phyloP scores from a whole-genome alignment of 2,797 vertebrate genomes.

The Masticophis lateralis region DNA sequence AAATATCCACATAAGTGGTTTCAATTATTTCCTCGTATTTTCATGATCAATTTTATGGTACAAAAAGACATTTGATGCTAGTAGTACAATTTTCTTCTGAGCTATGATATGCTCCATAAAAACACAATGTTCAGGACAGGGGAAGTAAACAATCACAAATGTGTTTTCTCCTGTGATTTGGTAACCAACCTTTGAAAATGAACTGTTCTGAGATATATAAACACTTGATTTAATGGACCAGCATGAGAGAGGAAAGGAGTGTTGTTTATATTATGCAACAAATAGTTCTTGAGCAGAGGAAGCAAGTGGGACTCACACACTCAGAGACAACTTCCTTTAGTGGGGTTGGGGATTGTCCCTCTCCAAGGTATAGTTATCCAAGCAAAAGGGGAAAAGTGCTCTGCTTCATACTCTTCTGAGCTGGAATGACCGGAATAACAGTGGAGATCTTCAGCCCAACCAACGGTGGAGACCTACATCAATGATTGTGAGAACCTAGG shows the following conservation, averaged over 20 bases:
- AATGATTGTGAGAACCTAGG: too few species aligned
- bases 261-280: background rate
- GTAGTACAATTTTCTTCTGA: background rate
- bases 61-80: background rate
- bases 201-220: background rate
- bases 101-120: background rate
- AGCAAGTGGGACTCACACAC: background rate
- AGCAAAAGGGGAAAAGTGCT: background rate
- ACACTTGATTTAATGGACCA: background rate
- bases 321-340: background rate
- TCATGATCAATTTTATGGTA: constrained; percentile 1
- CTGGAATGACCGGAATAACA: background rate
- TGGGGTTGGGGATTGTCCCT: background rate
- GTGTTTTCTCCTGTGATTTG: background rate
- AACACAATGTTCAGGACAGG: background rate
- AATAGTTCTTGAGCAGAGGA: background rate
- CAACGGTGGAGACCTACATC: background rate
- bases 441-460: background rate
- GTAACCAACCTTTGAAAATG: background rate
- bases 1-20: background rate
- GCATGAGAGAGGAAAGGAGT: background rate
- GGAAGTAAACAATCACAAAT: background rate
- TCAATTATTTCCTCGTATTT: constrained; percentile 6
- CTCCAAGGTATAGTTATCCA: background rate
- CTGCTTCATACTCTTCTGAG: background rate